These are phyloP conservation scores for Paguma larvata DNA, from an alignment of 2,797 vertebrate species.

Conservation along the genomic window DNA sequence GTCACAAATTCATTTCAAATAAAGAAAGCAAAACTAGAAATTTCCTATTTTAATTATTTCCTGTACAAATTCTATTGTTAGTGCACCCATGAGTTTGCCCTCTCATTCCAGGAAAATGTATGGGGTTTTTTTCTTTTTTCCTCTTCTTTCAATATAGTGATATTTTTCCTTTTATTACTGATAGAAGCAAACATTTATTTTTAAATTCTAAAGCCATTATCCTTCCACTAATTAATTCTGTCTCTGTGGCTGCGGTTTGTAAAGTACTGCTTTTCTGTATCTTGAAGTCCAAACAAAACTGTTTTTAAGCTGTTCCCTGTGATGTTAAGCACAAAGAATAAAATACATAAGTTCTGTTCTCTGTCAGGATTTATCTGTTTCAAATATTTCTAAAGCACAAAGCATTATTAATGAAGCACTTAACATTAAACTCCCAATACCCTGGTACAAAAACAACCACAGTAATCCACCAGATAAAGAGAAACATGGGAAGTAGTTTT, in stretches of 20 bases:
- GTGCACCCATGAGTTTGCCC: slow-evolving; percentile 46
- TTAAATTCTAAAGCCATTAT: slow-evolving; percentile 80
- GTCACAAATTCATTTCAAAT: slow-evolving; percentile 66
- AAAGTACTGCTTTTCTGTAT: slow-evolving; percentile 84
- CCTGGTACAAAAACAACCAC: slow-evolving; percentile 85
- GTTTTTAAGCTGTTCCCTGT: slow-evolving; percentile 84
- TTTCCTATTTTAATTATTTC: slow-evolving; percentile 73
- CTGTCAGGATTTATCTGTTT: slow-evolving; percentile 87
- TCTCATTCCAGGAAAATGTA: slow-evolving; percentile 71
- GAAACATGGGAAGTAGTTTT: slow-evolving; percentile 63
- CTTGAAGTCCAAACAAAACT: slow-evolving; percentile 83
- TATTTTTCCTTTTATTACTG: slow-evolving; percentile 78
- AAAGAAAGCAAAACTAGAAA: slow-evolving; percentile 62
- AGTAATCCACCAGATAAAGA: slow-evolving; percentile 87
- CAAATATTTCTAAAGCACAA: slow-evolving; percentile 86
- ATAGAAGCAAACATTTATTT: slow-evolving; percentile 87
- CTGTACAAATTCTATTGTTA: slow-evolving; percentile 72
- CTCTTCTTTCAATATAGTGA: slow-evolving; percentile 71
- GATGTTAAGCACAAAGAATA: slow-evolving; percentile 82
- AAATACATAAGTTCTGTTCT: slow-evolving; percentile 87
- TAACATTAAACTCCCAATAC: slow-evolving; percentile 87
- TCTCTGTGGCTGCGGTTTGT: slow-evolving; percentile 82
- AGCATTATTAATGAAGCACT: slow-evolving; percentile 90
- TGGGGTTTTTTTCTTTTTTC: slow-evolving; percentile 61
- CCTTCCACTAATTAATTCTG: slow-evolving; percentile 84